Conservation (phyloP, 2,113 vertebrate species). For the Saimiri boliviensis region DNA sequence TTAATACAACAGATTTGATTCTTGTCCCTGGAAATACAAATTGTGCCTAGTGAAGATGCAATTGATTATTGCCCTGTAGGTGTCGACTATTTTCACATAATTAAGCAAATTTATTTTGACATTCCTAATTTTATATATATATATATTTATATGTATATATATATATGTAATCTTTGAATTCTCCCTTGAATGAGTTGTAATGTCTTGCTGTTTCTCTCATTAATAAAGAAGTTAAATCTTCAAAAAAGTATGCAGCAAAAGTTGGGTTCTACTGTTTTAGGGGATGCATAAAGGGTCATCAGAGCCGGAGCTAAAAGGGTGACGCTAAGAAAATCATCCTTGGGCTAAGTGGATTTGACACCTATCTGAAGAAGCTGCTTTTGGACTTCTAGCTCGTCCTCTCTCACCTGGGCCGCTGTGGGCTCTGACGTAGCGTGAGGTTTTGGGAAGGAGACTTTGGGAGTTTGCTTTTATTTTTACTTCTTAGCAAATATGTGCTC, state of each 20-base stretch:
- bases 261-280: background rate
- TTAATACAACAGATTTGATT: background rate
- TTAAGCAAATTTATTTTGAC: background rate
- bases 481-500: background rate
- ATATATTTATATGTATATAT: background rate
- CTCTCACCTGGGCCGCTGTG: background rate
- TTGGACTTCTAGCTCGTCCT: background rate
- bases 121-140: background rate
- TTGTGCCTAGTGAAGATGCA: background rate
- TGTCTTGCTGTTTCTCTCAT: background rate
- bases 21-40: background rate
- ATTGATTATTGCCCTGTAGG: background rate
- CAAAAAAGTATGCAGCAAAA: background rate
- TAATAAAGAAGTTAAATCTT: background rate
- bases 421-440: background rate
- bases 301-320: background rate
- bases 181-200: background rate
- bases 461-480: background rate
- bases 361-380: background rate
- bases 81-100: background rate
- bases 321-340: accelerated
- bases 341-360: background rate
- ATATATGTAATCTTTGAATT: background rate
- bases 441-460: background rate
- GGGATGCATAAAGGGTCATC: background rate